A percentile compares a stretch with the other conserved stretches of the same genome.
phyloP scores from a whole-genome alignment of 2,113 vertebrate genomes.

The Apteryx owenii region DNA sequence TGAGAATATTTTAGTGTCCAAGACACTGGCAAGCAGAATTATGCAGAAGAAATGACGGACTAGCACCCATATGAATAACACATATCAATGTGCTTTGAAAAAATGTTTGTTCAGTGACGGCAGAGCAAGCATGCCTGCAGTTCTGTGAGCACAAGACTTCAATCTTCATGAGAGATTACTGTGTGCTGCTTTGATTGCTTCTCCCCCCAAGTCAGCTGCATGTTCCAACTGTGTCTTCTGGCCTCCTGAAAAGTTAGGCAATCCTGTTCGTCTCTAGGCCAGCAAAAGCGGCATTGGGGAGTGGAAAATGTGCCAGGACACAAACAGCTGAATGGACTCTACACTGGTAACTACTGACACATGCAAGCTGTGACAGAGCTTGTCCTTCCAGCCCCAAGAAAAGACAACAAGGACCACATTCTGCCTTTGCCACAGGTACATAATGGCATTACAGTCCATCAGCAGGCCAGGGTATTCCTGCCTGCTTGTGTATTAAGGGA shows the following conservation, averaged over 20 bases:
- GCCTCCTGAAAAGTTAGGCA: constrained; percentile 6
- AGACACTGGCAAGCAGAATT: background rate
- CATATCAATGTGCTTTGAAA: background rate
- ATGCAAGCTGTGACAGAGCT: background rate
- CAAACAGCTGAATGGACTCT: constrained; percentile 10
- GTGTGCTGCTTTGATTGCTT: background rate
- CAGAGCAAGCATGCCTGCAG: background rate
- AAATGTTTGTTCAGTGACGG: background rate
- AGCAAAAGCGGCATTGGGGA: background rate
- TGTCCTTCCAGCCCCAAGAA: background rate
- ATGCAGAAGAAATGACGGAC: background rate
- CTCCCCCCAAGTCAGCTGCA: background rate
- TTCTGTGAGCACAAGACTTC: background rate
- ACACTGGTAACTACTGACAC: background rate
- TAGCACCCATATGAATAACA: background rate
- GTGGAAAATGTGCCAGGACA: background rate
- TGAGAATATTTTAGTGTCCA: background rate
- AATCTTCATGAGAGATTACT: background rate
- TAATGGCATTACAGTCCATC: background rate
- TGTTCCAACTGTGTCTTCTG: constrained; percentile 13
- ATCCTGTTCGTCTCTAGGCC: background rate
- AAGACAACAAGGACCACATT: background rate
- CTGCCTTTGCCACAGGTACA: background rate
- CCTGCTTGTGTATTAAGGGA: background rate
- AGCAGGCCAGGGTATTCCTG: background rate